phyloP scores from a whole-genome alignment of 2,797 vertebrate species.

The Epinephelus awoara region DNA sequence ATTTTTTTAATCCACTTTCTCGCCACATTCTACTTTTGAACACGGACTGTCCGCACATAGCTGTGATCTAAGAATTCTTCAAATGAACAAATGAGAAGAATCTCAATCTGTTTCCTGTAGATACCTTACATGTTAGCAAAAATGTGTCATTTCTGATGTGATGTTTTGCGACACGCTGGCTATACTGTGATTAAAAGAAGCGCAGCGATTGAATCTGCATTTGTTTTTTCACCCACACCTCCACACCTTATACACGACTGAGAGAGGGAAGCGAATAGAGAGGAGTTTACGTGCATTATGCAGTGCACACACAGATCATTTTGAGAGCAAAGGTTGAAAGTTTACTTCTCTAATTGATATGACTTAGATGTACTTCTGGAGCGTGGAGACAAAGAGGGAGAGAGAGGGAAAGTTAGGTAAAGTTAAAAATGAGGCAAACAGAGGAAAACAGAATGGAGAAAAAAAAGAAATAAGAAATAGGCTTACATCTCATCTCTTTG shows the following conservation, averaged over 20 bases:
- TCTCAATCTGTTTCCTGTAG: conserved; percentile 22
- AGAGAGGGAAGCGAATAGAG: background rate
- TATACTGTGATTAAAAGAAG: background rate
- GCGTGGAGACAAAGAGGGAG: background rate
- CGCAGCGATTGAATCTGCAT: conserved; percentile 11
- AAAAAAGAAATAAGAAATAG: conserved; percentile 24
- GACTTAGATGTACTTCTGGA: conserved; percentile 22
- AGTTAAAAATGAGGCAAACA: conserved; percentile 48
- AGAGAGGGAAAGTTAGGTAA: conserved; percentile 28
- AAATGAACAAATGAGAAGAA: conserved; percentile 26
- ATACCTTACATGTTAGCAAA: conserved; percentile 1
- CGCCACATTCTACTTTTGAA: conserved; percentile 24
- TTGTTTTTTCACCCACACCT: background rate
- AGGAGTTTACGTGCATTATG: background rate
- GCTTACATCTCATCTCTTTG: conserved; percentile 57
- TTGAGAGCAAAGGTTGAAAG: conserved; percentile 37
- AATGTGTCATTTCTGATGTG: conserved; percentile 2
- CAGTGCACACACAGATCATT: conserved; percentile 8
- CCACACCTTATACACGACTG: background rate
- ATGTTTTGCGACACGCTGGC: conserved; percentile 5
- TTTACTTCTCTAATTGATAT: conserved; percentile 50
- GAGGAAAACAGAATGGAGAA: conserved; percentile 24
- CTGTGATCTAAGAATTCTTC: conserved; percentile 25
- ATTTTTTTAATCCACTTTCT: background rate
- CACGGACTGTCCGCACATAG: background rate